These are phyloP conservation scores for Cynopterus brachyotis DNA, from an alignment of 2,113 vertebrate species.

Conservation along the genomic window DNA sequence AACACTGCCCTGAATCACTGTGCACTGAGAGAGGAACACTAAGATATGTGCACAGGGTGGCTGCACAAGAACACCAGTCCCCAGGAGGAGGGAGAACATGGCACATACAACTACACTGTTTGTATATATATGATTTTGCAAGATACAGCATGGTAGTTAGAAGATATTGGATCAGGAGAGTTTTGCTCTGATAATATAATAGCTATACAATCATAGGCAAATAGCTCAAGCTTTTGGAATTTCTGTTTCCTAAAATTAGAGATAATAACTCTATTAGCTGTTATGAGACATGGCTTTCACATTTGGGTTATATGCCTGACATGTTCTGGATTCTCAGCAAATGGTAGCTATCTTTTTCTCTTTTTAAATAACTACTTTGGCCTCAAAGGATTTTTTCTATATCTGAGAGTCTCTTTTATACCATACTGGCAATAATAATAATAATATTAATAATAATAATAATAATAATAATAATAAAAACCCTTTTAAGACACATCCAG, in stretches of 20 bases:
- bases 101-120: neutral
- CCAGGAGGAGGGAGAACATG: accelerated
- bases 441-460: neutral
- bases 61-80: neutral
- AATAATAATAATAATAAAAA: neutral
- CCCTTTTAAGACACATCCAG: neutral
- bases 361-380: neutral
- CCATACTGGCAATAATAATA: neutral
- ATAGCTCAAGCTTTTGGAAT: neutral
- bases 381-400: neutral
- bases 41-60: neutral
- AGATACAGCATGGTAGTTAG: neutral
- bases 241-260: neutral
- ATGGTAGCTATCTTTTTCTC: neutral
- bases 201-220: neutral
- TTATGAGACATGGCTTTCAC: neutral
- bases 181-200: neutral
- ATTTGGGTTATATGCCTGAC: neutral
- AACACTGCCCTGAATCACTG: neutral
- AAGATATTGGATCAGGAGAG: neutral
- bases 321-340: neutral
- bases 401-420: neutral
- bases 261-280: neutral
- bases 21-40: neutral
- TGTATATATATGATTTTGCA: neutral